These are phyloP conservation scores for Drosophila funebris DNA, from an alignment of 1,140 invertebrate genomes.

Conservation along the genomic window DNA sequence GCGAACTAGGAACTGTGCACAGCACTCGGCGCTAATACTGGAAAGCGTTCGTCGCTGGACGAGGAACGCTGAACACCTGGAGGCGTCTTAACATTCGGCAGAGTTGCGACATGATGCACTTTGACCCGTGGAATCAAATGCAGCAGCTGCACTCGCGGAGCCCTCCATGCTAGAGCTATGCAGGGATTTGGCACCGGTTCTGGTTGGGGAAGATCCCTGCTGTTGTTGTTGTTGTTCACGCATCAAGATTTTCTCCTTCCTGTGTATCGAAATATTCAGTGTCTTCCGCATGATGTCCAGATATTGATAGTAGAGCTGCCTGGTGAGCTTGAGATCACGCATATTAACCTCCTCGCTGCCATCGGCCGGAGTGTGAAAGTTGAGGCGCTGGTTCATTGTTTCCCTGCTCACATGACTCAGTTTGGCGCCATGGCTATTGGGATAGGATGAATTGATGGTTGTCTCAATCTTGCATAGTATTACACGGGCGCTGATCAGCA, in stretches of 20 bases:
- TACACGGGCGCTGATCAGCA: conserved; percentile 58
- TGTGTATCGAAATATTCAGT: conserved; percentile 31
- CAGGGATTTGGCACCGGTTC: conserved; percentile 6
- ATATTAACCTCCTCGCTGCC: conserved; percentile 47
- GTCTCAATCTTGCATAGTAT: conserved; percentile 73
- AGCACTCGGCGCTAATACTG: conserved; percentile 42
- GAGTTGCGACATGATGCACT: neutral
- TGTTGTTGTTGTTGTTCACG: too few species aligned
- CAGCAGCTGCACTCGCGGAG: conserved; percentile 6
- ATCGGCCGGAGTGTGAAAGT: conserved; percentile 61
- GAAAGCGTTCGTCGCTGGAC: too few species aligned
- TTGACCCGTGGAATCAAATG: neutral
- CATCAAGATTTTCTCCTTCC: too few species aligned
- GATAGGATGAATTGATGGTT: conserved; percentile 67
- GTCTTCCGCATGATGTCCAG: conserved; percentile 55
- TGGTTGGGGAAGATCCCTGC: neutral
- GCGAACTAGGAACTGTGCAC: conserved; percentile 28
- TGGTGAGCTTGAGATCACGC: conserved; percentile 64
- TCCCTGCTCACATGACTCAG: conserved; percentile 46
- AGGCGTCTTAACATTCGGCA: neutral
- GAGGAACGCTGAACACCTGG: too few species aligned
- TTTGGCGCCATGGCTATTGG: conserved; percentile 60
- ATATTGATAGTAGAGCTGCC: conserved; percentile 61
- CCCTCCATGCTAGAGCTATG: conserved; percentile 31
- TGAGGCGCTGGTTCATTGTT: conserved; percentile 56